phyloP scores from a whole-genome alignment of 2,113 vertebrate genomes.

The Amphiprion percula region DNA sequence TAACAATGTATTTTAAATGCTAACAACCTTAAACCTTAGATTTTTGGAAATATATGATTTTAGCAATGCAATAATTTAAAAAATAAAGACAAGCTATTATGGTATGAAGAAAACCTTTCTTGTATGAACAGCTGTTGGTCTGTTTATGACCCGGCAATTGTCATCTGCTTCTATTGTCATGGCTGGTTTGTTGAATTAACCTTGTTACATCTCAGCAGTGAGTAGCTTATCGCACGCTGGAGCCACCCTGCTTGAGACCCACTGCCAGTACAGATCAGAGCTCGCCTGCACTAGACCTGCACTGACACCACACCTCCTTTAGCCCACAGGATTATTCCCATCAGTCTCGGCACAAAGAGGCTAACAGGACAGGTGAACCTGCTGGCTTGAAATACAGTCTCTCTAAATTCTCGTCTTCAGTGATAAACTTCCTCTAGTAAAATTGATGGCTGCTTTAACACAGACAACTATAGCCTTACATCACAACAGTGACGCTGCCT shows the following conservation, averaged over 20 bases:
- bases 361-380: conserved; percentile 32
- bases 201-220: conserved; percentile 41
- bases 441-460: conserved; percentile 28
- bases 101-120: conserved; percentile 4
- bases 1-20: not conserved
- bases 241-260: conserved; percentile 34
- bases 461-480: conserved; percentile 13
- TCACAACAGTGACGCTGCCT: conserved; percentile 21
- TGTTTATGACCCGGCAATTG: not conserved
- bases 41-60: not conserved
- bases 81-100: conserved; percentile 13
- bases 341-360: conserved; percentile 37
- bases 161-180: conserved; percentile 36
- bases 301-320: conserved; percentile 46
- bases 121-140: not conserved
- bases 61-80: not conserved
- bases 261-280: conserved; percentile 60
- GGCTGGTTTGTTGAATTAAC: conserved; percentile 51
- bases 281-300: conserved; percentile 15
- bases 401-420: conserved; percentile 45
- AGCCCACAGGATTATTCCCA: conserved; percentile 36
- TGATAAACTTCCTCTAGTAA: conserved; percentile 23
- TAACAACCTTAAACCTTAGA: not conserved
- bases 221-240: conserved; percentile 28
- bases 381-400: conserved; percentile 29